Evolutionary conservation across 2,888 invertebrate genomes (phyloP), one percentile per base, ranked within the genome.

Genomic region (Amaurobius ferox): DNA sequence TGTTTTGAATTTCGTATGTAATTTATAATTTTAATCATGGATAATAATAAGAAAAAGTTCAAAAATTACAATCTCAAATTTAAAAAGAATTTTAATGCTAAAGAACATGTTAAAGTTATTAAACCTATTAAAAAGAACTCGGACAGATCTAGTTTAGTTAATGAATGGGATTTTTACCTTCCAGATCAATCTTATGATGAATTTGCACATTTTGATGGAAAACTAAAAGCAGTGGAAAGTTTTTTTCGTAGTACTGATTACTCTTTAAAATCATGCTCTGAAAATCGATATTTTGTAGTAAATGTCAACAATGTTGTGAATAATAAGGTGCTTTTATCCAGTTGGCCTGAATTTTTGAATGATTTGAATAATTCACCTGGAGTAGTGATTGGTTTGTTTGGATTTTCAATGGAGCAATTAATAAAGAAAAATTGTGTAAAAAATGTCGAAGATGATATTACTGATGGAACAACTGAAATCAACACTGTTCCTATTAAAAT

Each of bases 331-430:
- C 93, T 96, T 89, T 90, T 90, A 11, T 91, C 90, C 13, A 91
- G 92, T 19, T 96, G 96, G 95, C 91, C 93, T 26, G 92, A 92
- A n/a, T 93, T 96, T 89, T 91, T 91, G 86, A 92, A 92, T 62
- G 95, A 96, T 89, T 91, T 97, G 61, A 92, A 93, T 88, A 93
- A 94, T 80, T 94, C 93, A 86, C 95, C 97, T 0, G 93, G 94
- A 85, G 92, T 92, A 76, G 94, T 94, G 19, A 92, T 97, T 68
- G 93, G 94, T 76, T 94, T 95, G 79, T 91, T 97, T 78, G 95
- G 95, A 68, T 92, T 95, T 87, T 96, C 96, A 71, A 94, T 97
- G 92, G 95, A 97, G 92, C 94, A 96, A 93, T 94, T 94, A 32
- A 89, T 91, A 66, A 89, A 90, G 2, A 88, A 90, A 35, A 88